These are phyloP conservation scores for Pardalotus punctatus DNA, from an alignment of 2,113 vertebrate species.

Conservation along the genomic window DNA sequence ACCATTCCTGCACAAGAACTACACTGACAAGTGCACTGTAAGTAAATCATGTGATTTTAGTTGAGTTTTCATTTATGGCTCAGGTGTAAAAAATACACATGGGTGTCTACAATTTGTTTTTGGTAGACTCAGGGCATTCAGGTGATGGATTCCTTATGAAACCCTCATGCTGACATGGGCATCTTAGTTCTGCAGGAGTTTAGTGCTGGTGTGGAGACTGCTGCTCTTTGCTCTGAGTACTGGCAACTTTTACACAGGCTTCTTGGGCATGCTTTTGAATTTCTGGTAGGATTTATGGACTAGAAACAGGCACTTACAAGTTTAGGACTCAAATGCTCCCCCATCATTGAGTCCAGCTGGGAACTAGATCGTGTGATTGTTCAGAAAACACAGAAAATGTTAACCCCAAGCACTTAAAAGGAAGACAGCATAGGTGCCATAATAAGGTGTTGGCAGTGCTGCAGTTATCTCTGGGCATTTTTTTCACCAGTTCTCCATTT, in stretches of 20 bases:
- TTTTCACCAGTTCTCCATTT: not conserved
- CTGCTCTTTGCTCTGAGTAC: not conserved
- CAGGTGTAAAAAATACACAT: not conserved
- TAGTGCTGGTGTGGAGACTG: not conserved
- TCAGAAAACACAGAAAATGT: not conserved
- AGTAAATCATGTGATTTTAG: constrained; percentile 12
- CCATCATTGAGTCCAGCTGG: not conserved
- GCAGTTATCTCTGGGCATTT: not conserved
- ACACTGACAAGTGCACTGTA: constrained; percentile 78
- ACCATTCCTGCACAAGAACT: constrained; percentile 71
- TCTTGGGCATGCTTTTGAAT: not conserved
- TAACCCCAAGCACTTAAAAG: not conserved
- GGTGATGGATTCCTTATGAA: not conserved
- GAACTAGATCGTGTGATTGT: not conserved
- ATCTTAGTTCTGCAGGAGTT: not conserved
- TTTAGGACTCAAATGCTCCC: not conserved
- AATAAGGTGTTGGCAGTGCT: not conserved
- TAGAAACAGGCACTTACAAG: not conserved
- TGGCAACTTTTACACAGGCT: not conserved
- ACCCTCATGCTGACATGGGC: not conserved
- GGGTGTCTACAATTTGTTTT: not conserved
- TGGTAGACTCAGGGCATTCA: not conserved
- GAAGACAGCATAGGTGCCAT: not conserved
- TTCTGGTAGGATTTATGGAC: not conserved
- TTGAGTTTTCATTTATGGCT: not conserved